Percentiles rank a stretch among this genome's conserved stretches.
These are phyloP conservation scores for Syngnathus rostellatus DNA, from an alignment of 2,797 vertebrate species.

Conservation along the genomic window DNA sequence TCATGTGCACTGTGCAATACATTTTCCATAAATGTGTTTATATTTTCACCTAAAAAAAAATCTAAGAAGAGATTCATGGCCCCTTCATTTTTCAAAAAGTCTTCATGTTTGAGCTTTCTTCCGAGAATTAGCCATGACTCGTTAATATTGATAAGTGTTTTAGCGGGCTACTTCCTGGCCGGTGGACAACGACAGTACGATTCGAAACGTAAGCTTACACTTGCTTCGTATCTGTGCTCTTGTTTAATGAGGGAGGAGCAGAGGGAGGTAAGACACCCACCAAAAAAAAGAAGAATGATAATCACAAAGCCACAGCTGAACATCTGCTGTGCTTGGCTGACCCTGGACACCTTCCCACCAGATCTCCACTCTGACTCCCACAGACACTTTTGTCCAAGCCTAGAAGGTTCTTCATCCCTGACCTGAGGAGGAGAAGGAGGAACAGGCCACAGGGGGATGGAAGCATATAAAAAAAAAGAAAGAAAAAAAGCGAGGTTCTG, in stretches of 20 bases:
- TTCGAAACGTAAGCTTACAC: background rate
- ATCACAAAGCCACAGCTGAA: constrained; percentile 29
- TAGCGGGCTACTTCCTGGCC: background rate
- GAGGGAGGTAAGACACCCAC: background rate
- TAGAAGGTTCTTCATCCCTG: constrained; percentile 6
- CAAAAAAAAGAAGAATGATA: constrained; percentile 8
- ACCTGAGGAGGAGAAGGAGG: constrained; percentile 25
- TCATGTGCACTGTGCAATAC: background rate
- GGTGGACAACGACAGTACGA: background rate
- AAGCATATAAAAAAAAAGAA: constrained; percentile 18
- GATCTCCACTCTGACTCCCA: constrained; percentile 25
- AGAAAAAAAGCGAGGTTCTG: constrained; percentile 2
- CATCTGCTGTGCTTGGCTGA: constrained; percentile 53
- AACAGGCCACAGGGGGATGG: background rate
- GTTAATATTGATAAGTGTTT: background rate
- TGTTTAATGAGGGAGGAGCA: background rate
- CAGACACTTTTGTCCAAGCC: constrained; percentile 27
- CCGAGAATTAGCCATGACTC: no score
- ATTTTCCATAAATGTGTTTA: background rate
- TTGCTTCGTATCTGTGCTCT: background rate
- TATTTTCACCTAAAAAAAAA: no score
- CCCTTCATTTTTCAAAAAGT: no score
- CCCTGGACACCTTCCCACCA: constrained; percentile 4
- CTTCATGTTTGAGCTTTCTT: no score
- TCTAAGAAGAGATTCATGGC: no score